These are phyloP conservation scores for Pygoscelis antarcticus DNA, from an alignment of 2,113 vertebrate species.

Conservation along the genomic window DNA sequence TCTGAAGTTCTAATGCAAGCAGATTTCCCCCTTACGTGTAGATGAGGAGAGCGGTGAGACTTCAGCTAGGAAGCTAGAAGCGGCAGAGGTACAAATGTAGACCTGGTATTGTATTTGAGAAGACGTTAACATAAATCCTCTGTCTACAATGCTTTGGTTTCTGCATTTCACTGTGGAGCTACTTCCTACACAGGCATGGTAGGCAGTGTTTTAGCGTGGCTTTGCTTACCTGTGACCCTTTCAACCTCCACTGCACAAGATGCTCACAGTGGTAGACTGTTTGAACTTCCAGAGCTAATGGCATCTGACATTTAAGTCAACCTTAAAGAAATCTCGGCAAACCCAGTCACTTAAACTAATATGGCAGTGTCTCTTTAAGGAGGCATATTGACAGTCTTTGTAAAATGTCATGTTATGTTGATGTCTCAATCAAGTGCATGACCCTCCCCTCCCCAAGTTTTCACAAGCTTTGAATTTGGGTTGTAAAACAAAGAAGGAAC, in stretches of 20 bases:
- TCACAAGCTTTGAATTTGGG: conserved; percentile 15
- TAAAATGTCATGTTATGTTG: conserved; percentile 53
- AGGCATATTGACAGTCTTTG: conserved; percentile 47
- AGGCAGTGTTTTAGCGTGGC: background rate
- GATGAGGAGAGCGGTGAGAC: conserved; percentile 18
- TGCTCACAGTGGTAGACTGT: conserved; percentile 4
- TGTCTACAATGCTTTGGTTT: background rate
- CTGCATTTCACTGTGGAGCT: background rate
- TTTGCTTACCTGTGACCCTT: conserved; percentile 62
- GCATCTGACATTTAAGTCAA: conserved; percentile 73
- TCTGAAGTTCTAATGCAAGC: conserved; percentile 63
- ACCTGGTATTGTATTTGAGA: conserved; percentile 23
- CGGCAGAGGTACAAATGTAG: conserved; percentile 58
- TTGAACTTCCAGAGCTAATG: conserved; percentile 70
- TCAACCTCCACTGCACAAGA: conserved; percentile 42
- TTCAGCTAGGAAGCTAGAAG: conserved; percentile 39
- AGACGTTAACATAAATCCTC: conserved; percentile 55
- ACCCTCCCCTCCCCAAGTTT: background rate
- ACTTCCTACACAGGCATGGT: background rate
- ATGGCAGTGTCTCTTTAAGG: conserved; percentile 57
- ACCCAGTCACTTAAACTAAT: conserved; percentile 61
- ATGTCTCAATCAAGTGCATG: conserved; percentile 36
- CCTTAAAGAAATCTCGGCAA: conserved; percentile 71
- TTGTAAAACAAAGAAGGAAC: conserved; percentile 15
- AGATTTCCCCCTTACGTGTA: background rate